Base-by-base conservation (phyloP, 1,140 invertebrate species). In the Drosophila obscura region DNA sequence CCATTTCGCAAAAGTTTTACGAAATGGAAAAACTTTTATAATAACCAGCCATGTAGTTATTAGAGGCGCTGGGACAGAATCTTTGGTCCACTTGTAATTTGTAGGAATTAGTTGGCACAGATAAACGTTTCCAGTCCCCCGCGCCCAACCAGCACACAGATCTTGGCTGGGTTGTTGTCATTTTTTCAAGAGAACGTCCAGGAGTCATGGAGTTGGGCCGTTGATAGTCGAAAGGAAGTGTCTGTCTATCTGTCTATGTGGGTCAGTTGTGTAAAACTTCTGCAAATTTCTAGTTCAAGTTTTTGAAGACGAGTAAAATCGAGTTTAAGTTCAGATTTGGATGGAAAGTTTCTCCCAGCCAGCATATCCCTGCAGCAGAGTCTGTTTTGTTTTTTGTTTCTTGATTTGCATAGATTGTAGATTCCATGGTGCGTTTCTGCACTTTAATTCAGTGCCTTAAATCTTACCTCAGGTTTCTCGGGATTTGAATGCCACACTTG, bases 21-120 rank as follows among this genome's bases (percentile, higher is more conserved):
- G 48, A 77, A 80, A 80, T 80, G 69, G 69, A 73, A 80, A 79
- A 80, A 80, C 31, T 80, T 80, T 73, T 58, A 73, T 80, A 77
- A 80, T 80, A 80, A 77, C 69, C 63, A 39, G 63, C 53, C 67
- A 73, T 77, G 63, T 73, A 67, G 73, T 80, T 80, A 77, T 80
- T 68, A 80, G 69, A 61, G 49, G 51, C 63, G 49, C 45, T 56
- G 39, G 55, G 66, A 73, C 59, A 48, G 57, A 57, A 75, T 78
- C 73, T 78, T 62, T 58, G 24, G 58, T 52, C 35, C 52, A 52
- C 45, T 68, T 26, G 59, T 68, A 79, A 79, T 79, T 77, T 77
- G 68, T 62, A 56, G 35, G 56, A 73, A 77, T 79, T 74, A 77
- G 62, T 72, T 64, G 52, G 48, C 26, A 62, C 9, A 66, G 52